Base-by-base conservation (phyloP, 2,113 vertebrate genomes). In the Poeciliopsis prolifica region DNA sequence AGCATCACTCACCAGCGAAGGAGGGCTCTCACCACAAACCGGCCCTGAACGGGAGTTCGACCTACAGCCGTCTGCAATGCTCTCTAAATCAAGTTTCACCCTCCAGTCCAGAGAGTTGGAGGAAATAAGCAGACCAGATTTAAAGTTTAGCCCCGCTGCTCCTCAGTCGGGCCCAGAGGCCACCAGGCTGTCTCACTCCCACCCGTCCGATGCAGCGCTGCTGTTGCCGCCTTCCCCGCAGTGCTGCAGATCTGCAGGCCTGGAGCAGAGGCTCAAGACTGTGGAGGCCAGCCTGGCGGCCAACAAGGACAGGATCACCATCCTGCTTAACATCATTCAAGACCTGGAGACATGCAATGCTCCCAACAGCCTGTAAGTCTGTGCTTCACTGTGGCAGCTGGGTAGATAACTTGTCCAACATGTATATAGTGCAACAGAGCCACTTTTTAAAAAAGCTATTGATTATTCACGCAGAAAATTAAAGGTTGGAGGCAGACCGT, bases 261-360 rank as follows among this genome's bases (percentile, higher is more conserved):
- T 92, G 64, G 88, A 91, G 77, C 89, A 91, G 78, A 91, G 88
- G 77, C 90, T 94, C 0, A 86, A 91, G 80, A 88, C n/a, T 0
- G 91, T 94, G 77, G 93, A 94, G 87, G 91, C 91, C 81, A 93
- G 87, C 82, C 88, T 95, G 84, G 92, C 91, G 44, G 90, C 92
- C 83, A 95, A 95, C 84, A 92, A 94, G 85, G 86, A 92, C 85
- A 84, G 91, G 84, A 93, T 95, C 84, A 86, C 88, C 0, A 94
- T 89, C 65, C 87, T 95, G 70, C 94, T 95, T n/a, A 92, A 94
- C 87, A 91, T 94, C 76, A 94, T 95, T 86, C 91, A 94, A 66
- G 92, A 94, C 91, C 87, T 95, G 83, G 94, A 95, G 91, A 91
- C 73, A 35, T 87, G 87, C 86, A 84, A 91, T 24, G 85, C 83